Base-by-base conservation (phyloP, 1,140 invertebrate species). In the Fopius arisanus region DNA sequence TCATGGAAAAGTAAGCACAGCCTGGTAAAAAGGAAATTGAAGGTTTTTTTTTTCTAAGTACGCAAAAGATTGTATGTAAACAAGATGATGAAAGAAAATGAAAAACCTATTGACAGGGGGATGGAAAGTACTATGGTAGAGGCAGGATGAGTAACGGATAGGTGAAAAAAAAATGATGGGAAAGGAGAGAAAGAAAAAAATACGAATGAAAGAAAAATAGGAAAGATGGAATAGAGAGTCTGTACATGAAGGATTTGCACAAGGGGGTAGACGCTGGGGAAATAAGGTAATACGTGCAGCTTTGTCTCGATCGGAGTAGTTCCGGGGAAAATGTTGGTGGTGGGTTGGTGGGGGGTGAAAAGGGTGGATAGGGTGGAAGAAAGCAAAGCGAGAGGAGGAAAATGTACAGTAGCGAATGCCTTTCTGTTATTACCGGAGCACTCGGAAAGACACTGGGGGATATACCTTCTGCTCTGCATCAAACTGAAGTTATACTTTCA, bases 271-370 rank as follows among this genome's bases (percentile, higher is more conserved):
- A 79, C 81, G 76, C 81, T 82, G 74, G 81, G 81, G 80, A 82
- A 82, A 82, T 82, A 82, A 82, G 81, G 79, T 82, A 82, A 82
- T 82, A 82, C 79, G 79, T 75, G 77, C 72, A 78, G 81, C 81
- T 82, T 82, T 82, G 80, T 82, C 79, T 82, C 78, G 79, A 82
- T 82, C 81, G 80, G 62, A 70, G 76, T 74, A 65, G 62, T 65
- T 31, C 26, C 31, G 66, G 28, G 28, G 28, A 29, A 72, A 65
- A 65, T 65, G 28, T 65, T 65, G 29, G 29, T 31, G 29, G 26
- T 5, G 14, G 26, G 62, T 3, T 26, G 26, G 23, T 26, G 28
- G 23, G 26, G 26, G 1, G 5, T 10, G 28, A 33, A 7, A 7
- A 31, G 21, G 21, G 3, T 5, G 21, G 6, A 21, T 2, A 26